Percentiles rank a stretch among this genome's conserved stretches.
Conservation (phyloP, 2,797 vertebrate species). For the Salmo trutta region DNA sequence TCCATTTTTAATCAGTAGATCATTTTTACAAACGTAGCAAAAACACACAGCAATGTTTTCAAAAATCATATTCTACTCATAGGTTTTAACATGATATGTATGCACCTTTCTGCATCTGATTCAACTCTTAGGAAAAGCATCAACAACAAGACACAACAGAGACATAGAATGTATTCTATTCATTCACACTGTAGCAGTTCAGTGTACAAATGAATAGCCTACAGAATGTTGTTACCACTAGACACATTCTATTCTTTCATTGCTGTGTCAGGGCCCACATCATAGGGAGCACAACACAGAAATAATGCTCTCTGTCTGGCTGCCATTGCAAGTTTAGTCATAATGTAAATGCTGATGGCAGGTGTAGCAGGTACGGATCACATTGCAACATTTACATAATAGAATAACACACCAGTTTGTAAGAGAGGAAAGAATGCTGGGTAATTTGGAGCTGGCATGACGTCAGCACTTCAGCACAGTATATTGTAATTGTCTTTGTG, state of each 20-base stretch:
- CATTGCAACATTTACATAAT: slow-evolving; percentile 49
- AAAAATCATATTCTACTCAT: neutral
- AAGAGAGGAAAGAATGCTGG: slow-evolving; percentile 34
- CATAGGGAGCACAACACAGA: neutral
- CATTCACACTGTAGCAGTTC: too few relatives aligned
- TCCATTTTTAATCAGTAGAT: slow-evolving; percentile 6
- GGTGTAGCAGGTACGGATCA: slow-evolving; percentile 50
- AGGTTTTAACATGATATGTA: too few relatives aligned
- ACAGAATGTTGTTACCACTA: neutral
- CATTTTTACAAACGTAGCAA: neutral
- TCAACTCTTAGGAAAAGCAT: too few relatives aligned
- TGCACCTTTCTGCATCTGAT: slow-evolving; percentile 11
- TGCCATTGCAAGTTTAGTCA: neutral
- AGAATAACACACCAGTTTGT: slow-evolving; percentile 43
- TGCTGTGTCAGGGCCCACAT: neutral
- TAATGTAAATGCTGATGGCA: slow-evolving; percentile 12
- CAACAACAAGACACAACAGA: too few relatives aligned
- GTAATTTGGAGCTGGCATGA: slow-evolving; percentile 39
- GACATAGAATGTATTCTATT: too few relatives aligned
- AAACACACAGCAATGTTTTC: neutral
- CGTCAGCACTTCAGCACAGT: too few relatives aligned
- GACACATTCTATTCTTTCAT: neutral
- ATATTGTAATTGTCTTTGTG: too few relatives aligned
- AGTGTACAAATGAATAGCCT: neutral
- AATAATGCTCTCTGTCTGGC: neutral